phyloP scores from a whole-genome alignment of 2,113 vertebrate genomes.

The Mustela lutreola region DNA sequence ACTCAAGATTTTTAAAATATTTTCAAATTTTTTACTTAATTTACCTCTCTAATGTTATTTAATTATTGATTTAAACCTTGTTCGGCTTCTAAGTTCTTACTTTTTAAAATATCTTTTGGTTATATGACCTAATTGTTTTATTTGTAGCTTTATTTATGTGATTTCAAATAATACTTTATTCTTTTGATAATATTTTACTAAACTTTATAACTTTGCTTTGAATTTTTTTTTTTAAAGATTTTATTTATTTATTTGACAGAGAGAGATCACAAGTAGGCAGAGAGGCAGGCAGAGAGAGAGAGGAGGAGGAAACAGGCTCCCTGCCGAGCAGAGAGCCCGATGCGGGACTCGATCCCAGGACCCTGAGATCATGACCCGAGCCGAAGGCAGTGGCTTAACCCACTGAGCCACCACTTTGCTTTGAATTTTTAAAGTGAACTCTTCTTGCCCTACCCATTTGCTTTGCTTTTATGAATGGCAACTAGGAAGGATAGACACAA shows the following conservation, averaged over 20 bases:
- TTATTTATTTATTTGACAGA: no score
- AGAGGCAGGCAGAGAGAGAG: no score
- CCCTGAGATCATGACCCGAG: no score
- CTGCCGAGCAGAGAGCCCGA: no score
- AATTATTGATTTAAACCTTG: background rate
- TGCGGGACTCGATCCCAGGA: no score
- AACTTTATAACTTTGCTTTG: background rate
- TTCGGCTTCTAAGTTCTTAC: background rate
- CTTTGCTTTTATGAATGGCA: background rate
- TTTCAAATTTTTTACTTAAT: background rate
- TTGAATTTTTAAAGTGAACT: background rate
- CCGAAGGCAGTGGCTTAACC: no score
- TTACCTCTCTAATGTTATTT: background rate
- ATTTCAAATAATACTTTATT: background rate
- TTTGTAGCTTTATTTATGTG: background rate
- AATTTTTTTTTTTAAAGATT: background rate
- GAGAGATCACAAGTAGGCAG: no score
- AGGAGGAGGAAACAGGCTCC: no score
- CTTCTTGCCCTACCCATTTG: no score
- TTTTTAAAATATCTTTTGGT: background rate
- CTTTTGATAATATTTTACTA: background rate
- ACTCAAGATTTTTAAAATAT: background rate
- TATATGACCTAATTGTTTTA: background rate
- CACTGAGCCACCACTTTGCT: background rate
- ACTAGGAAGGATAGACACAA: background rate